These are phyloP conservation scores for Patella pellucida DNA, from an alignment of 2,888 invertebrate genomes.

Conservation along the genomic window DNA sequence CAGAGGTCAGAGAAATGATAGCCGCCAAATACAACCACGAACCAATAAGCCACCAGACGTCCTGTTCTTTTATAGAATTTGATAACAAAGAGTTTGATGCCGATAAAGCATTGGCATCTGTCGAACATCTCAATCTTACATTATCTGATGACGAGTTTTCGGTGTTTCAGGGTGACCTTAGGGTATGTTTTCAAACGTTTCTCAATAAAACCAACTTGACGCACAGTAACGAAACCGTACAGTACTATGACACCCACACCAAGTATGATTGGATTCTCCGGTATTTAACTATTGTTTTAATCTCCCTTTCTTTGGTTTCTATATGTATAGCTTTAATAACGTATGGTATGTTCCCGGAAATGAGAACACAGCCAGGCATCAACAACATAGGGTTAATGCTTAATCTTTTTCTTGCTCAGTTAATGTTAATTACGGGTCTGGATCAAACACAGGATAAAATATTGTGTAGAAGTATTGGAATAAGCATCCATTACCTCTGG, in stretches of 20 bases:
- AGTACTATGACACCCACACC: neutral
- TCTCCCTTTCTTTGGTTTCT: slow-evolving; percentile 30
- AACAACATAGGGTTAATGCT: slow-evolving; percentile 41
- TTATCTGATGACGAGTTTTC: neutral
- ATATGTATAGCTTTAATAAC: slow-evolving; percentile 37
- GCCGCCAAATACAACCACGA: neutral
- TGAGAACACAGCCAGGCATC: slow-evolving; percentile 43
- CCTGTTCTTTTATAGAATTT: neutral
- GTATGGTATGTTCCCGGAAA: slow-evolving; percentile 32
- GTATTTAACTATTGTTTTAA: slow-evolving; percentile 26
- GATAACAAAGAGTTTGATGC: neutral
- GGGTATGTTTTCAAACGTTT: neutral
- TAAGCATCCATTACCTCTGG: slow-evolving; percentile 43
- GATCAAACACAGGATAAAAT: slow-evolving; percentile 17
- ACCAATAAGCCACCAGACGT: neutral
- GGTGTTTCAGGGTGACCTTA: neutral
- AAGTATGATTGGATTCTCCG: neutral
- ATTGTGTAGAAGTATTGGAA: slow-evolving; percentile 36
- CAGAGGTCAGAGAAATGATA: no score
- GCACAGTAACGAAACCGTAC: neutral
- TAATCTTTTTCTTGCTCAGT: slow-evolving; percentile 37
- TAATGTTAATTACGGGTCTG: slow-evolving; percentile 30
- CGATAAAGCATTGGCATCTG: neutral
- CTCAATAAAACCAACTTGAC: neutral
- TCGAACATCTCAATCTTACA: neutral